A percentile compares a stretch with the other conserved stretches of the same genome.
These are phyloP conservation scores for Myotis vivesi DNA, from an alignment of 2,797 vertebrate species.

Conservation along the genomic window DNA sequence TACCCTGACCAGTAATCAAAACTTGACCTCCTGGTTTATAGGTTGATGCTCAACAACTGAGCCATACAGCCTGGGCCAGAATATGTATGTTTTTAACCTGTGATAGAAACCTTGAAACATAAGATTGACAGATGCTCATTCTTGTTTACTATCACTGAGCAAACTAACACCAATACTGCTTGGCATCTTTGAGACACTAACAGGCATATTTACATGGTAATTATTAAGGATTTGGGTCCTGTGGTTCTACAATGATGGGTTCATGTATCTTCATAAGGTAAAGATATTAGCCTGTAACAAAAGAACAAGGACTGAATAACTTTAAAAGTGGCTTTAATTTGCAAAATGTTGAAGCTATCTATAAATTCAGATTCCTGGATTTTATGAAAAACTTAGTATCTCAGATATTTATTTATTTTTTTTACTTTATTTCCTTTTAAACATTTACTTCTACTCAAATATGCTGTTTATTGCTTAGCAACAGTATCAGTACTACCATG, in stretches of 20 bases:
- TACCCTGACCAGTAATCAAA: too few relatives aligned
- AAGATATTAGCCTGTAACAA: background rate
- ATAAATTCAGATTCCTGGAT: background rate
- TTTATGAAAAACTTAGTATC: background rate
- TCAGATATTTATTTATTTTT: background rate
- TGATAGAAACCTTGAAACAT: background rate
- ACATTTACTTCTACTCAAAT: slow-evolving; percentile 18
- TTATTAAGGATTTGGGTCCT: slow-evolving; percentile 22
- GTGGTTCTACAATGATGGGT: background rate
- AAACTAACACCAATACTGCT: background rate
- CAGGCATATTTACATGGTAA: background rate
- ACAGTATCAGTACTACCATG: background rate
- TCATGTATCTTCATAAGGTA: background rate
- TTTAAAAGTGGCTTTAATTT: background rate
- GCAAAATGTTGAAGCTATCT: background rate
- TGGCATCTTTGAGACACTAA: background rate
- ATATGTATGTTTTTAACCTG: background rate
- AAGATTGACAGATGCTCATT: background rate
- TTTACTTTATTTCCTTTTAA: background rate
- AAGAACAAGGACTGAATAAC: background rate
- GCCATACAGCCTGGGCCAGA: too few relatives aligned
- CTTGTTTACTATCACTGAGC: background rate
- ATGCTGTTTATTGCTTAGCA: background rate
- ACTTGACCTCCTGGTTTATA: too few relatives aligned
- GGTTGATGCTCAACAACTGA: too few relatives aligned